A percentile compares a stretch with the other conserved stretches of the same genome.
Conservation (phyloP, 2,888 invertebrate species). For the Morpho deidamia region DNA sequence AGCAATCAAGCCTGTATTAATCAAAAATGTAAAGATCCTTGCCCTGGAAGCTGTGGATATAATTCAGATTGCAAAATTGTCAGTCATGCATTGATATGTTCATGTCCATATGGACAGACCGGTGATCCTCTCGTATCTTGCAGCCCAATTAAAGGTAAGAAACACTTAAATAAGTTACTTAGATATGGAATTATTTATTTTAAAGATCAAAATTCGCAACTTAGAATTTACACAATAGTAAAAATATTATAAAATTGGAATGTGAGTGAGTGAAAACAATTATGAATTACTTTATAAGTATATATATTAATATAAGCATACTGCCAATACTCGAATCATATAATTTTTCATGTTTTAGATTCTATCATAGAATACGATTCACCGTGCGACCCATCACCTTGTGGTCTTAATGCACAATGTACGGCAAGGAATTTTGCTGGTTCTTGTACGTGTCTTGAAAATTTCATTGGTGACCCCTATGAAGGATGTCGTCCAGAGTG, state of each 20-base stretch:
- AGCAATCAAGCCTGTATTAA: conserved; percentile 82
- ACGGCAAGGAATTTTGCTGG: conserved; percentile 81
- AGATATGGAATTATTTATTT: too few relatives aligned
- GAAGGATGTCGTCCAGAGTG: conserved; percentile 90
- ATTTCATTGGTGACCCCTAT: conserved; percentile 70
- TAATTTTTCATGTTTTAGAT: conserved; percentile 36
- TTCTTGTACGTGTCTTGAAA: conserved; percentile 83
- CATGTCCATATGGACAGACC: conserved; percentile 79
- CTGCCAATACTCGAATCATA: too few relatives aligned
- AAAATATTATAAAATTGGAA: too few relatives aligned
- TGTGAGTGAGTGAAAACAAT: too few relatives aligned
- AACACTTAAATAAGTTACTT: not conserved
- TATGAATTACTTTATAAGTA: too few relatives aligned
- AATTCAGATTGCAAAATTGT: conserved; percentile 86
- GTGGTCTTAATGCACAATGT: conserved; percentile 82
- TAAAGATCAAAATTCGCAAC: too few relatives aligned
- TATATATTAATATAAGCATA: too few relatives aligned
- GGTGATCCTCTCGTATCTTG: conserved; percentile 82
- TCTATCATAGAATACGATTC: conserved; percentile 57
- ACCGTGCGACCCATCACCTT: conserved; percentile 84
- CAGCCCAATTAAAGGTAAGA: conserved; percentile 56
- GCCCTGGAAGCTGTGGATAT: conserved; percentile 82
- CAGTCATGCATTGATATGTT: conserved; percentile 83
- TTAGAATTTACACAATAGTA: too few relatives aligned
- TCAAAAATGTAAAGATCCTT: conserved; percentile 84